A percentile compares a stretch with the other conserved stretches of the same genome.
Evolutionary conservation across 2,888 invertebrate species (phyloP).

Genomic region (Euplagia quadripunctaria): DNA sequence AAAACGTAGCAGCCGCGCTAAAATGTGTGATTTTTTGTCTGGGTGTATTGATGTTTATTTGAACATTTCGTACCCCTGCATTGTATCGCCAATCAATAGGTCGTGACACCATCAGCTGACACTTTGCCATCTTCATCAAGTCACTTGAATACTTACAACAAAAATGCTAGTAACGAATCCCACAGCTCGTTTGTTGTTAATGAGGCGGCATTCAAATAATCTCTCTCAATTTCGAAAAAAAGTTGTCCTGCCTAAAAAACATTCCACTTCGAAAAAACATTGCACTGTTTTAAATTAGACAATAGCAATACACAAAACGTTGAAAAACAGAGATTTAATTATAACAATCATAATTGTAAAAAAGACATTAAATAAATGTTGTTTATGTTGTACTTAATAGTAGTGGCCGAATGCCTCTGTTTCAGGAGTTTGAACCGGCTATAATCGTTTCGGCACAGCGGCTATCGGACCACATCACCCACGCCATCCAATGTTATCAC

Average conservation of each 20-base stretch:
- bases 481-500: not conserved
- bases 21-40: not conserved
- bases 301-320: not conserved
- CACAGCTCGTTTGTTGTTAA: conserved; percentile 55
- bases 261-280: not conserved
- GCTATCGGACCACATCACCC: not conserved
- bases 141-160: conserved; percentile 66
- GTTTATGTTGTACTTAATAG: not conserved
- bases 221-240: conserved; percentile 26
- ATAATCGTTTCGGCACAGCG: not conserved
- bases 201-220: conserved; percentile 53
- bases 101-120: conserved; percentile 70
- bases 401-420: not conserved
- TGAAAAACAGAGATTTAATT: not conserved
- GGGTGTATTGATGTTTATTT: not conserved
- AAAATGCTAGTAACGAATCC: conserved; percentile 59
- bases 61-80: conserved; percentile 59
- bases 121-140: conserved; percentile 71
- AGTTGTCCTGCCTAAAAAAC: not conserved
- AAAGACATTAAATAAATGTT: not conserved
- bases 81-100: conserved; percentile 73
- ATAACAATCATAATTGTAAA: not conserved
- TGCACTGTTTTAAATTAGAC: not conserved
- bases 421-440: not conserved
- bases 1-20: not conserved